Base-by-base conservation (phyloP, 1,140 invertebrate species). In the Drosophila suzukii region DNA sequence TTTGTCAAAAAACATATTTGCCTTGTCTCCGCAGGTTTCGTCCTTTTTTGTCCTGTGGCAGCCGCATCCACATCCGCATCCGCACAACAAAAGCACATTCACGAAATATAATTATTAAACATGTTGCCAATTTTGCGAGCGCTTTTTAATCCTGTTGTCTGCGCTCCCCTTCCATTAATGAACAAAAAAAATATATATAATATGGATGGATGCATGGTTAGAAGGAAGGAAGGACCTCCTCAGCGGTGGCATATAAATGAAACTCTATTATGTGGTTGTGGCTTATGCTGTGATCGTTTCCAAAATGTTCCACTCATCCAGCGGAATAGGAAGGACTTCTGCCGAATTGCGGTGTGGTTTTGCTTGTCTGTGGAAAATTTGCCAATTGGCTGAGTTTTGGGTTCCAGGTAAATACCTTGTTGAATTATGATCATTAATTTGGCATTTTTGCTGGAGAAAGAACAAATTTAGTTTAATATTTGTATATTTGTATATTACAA, bases 101-200 rank as follows among this genome's bases (percentile, higher is more conserved):
- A 88, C 83, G 75, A 88, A 86, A 88, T 89, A 88, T 88, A 88
- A 88, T 88, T 88, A 88, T 88, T 88, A 89, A 88, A 88, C 83
- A 88, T 88, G 83, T 88, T 88, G 83, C 83, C 79, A 88, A 88
- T 89, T 88, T 86, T 88, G 81, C 84, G 84, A 83, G 84, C 84
- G 84, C 84, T 88, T 88, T 88, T 88, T 88, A 88, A 89, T 88
- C 84, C 84, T 80, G 75, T 88, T 88, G 84, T 88, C 84, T 88
- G 84, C 76, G 27, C 56, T 38, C 43, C 36, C 30, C 55, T 38
- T 0, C 34, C 55, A 46, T 7, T 27, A 3, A 30, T 13, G 38
- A 11, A 56, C 5, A 15, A 36, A 54, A 39, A 24, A 24, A 30
- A 7, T 17, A 15, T 17, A 51, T 32, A 36, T 12, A 36, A 36